Evolutionary conservation across 64 coral and sea anemone species (phyloP), one percentile per base, ranked within the genome.

Genomic region (Pachyseris speciosa): DNA sequence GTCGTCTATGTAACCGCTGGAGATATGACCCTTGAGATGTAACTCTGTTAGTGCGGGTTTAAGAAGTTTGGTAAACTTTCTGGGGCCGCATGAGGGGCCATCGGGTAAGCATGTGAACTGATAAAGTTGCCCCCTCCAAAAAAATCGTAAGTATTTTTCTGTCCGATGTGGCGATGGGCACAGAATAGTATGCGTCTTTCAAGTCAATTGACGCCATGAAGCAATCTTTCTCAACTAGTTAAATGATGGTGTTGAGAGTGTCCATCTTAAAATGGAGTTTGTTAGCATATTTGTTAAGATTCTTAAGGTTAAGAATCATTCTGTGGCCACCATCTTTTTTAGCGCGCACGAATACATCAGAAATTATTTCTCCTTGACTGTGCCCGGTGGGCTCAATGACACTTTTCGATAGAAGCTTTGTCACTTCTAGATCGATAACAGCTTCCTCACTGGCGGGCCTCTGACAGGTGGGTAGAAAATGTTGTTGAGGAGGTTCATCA

Each of bases 201-300:
- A 87, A 37, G 30, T 87, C 65, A 71, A 72, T 43, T 10, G 42
- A 43, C 41, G 86, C 69, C 71, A 89, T 89, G 74, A 61, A 88
- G 16, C 69, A 89, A 51, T 66, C 47, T 29, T 12, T 40, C 20
- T 89, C 52, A 22, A 89, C 72, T 9, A 89, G 72, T n/a, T n/a
- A n/a, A 13, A 67, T 16, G 39, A 89, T 49, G 5, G 72, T 77
- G 12, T 75, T 33, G 12, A 89, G 30, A 16, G 87, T 89, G 31
- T 89, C 87, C 87, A 89, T 78, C 67, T 89, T 89, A 63, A 89
- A 89, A 20, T 89, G 73, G 28, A 64, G 11, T 37, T 89, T 77
- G 19, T 44, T 13, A 3, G 71, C n/a, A 25, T 20, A 75, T 43
- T 58, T 15, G 51, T 75, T 88, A 0, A 88, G 70, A 5, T 51